These are phyloP conservation scores for Psylliodes chrysocephalus DNA, from an alignment of 2,888 invertebrate species.

Conservation along the genomic window DNA sequence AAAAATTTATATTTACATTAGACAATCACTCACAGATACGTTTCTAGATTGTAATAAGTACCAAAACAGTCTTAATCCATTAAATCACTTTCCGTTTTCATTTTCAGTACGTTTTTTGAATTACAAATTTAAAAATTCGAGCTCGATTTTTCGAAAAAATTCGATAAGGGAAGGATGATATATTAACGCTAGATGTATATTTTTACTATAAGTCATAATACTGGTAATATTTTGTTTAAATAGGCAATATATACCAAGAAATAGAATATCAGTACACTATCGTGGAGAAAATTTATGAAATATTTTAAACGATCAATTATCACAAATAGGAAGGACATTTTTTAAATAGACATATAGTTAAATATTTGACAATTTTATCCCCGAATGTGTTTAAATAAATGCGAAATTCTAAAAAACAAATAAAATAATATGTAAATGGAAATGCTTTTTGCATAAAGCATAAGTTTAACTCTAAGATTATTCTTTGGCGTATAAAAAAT, in stretches of 20 bases:
- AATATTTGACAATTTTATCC: too few species aligned
- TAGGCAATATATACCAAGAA: too few species aligned
- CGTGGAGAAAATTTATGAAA: too few species aligned
- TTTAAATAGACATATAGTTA: too few species aligned
- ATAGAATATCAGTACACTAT: too few species aligned
- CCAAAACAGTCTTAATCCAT: constrained; percentile 19
- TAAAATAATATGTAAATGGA: too few species aligned
- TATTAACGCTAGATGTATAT: background rate
- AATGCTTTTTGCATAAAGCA: background rate
- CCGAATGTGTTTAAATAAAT: too few species aligned
- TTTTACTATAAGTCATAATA: background rate
- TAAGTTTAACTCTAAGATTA: background rate
- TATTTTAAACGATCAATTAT: too few species aligned
- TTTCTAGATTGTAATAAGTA: constrained; percentile 6
- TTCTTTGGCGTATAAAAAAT: constrained; percentile 23
- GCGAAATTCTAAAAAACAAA: too few species aligned
- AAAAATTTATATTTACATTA: background rate
- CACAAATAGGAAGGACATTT: too few species aligned
- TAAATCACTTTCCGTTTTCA: constrained; percentile 13
- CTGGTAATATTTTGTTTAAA: too few species aligned
- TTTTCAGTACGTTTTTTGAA: constrained; percentile 2
- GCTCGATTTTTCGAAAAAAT: background rate
- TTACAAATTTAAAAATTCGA: background rate
- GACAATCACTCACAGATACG: constrained; percentile 1
- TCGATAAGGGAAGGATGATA: background rate